A percentile compares a stretch with the other conserved stretches of the same genome.
Evolutionary conservation across 2,113 vertebrate species (phyloP).

Genomic region (Grantiella picta): DNA sequence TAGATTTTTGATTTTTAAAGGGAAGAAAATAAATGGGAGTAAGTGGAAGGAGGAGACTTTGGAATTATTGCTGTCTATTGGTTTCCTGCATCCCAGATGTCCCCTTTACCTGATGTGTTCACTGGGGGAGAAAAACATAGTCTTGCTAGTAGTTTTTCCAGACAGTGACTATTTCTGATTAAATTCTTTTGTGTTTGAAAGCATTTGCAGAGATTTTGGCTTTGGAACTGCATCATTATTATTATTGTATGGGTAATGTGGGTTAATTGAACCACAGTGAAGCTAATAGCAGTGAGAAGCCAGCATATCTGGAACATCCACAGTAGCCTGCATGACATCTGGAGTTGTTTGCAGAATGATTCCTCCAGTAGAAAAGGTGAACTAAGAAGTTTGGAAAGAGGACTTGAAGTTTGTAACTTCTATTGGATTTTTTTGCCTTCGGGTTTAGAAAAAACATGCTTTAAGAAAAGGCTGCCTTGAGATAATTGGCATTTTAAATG

Average conservation of each 20-base stretch:
- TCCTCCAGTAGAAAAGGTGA: not conserved
- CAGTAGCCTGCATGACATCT: not conserved
- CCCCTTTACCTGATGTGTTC: not conserved
- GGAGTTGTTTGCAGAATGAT: not conserved
- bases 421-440: not conserved
- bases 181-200: not conserved
- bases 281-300: not conserved
- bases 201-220: not conserved
- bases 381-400: not conserved
- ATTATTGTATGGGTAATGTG: not conserved
- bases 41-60: not conserved
- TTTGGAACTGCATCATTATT: not conserved
- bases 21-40: not conserved
- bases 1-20: not conserved
- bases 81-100: not conserved
- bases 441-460: not conserved
- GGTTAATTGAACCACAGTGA: not conserved
- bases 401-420: not conserved
- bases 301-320: not conserved
- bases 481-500: not conserved
- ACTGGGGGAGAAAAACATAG: not conserved
- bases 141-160: not conserved
- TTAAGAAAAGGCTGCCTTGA: not conserved
- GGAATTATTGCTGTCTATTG: not conserved
- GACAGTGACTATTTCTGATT: not conserved